Base-by-base conservation (phyloP, 2,888 invertebrate genomes). In the Gerosis bhagava region DNA sequence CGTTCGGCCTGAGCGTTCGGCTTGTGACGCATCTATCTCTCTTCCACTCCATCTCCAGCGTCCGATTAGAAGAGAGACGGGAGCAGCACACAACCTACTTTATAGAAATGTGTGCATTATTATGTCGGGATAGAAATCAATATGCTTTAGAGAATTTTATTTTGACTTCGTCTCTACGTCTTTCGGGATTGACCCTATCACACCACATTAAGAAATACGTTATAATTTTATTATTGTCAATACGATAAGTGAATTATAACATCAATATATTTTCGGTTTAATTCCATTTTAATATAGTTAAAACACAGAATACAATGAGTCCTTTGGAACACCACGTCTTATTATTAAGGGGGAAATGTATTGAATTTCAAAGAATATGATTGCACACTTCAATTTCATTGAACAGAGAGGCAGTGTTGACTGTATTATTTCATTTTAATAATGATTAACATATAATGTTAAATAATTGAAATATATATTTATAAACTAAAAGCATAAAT, bases 161-260 rank as follows among this genome's bases (percentile, higher is more conserved):
- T n/a, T n/a, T n/a, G n/a, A n/a, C n/a, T n/a, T n/a, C n/a, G n/a
- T n/a, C n/a, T n/a, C n/a, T n/a, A n/a, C n/a, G n/a, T n/a, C n/a
- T n/a, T n/a, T n/a, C n/a, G n/a, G n/a, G n/a, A n/a, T n/a, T n/a
- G n/a, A n/a, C n/a, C n/a, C n/a, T n/a, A n/a, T n/a, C n/a, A 56
- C 59, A 36, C 57, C 56, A 57, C 54, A 54, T 58, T 57, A 41
- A 57, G 53, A 50, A 51, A 54, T 58, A 51, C 53, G 29, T 53
- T 53, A 57, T 60, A 58, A 60, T n/a, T n/a, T n/a, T 19, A 34
- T 71, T 72, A 72, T 72, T 72, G 70, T 72, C 70, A 67, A 65
- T 57, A 60, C 53, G 55, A 62, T 63, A 65, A 62, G 66, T 63
- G n/a, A n/a, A n/a, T 56, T 63, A 54, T 54, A 59, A 59, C 49